These are phyloP conservation scores for Caenorhabditis afra DNA, from an alignment of 2,888 invertebrate genomes.

Conservation along the genomic window DNA sequence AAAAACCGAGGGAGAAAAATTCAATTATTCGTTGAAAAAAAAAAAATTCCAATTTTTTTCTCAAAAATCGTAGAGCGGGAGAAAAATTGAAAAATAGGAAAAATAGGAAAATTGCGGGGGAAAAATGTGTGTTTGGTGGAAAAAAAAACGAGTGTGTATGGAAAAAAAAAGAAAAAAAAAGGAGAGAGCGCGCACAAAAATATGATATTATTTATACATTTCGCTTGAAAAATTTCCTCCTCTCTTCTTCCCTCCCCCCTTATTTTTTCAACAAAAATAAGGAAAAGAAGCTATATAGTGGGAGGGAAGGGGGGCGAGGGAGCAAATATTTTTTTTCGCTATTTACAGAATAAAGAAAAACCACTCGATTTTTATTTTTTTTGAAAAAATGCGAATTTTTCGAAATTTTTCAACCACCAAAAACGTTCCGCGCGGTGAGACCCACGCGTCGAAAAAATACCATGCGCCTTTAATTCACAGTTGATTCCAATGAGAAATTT, in stretches of 20 bases:
- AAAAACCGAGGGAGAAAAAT: slow-evolving; percentile 1
- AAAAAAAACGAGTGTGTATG: not conserved
- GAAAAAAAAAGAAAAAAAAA: not conserved
- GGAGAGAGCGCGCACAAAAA: slow-evolving; percentile 8
- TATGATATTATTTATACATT: slow-evolving; percentile 56
- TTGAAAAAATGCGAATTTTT: too few species aligned
- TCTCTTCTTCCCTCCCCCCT: not conserved
- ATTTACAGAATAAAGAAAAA: too few species aligned
- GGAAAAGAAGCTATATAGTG: slow-evolving; percentile 17
- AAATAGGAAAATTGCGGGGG: slow-evolving; percentile 1
- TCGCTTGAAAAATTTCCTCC: slow-evolving; percentile 40
- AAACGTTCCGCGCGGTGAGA: too few species aligned
- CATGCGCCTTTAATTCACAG: too few species aligned
- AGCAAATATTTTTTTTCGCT: not conserved
- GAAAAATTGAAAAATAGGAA: not conserved
- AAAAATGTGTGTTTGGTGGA: not conserved
- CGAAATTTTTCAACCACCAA: too few species aligned
- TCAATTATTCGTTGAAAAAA: not conserved
- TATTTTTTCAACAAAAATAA: slow-evolving; percentile 49
- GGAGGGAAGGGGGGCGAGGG: slow-evolving; percentile 6
- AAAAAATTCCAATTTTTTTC: slow-evolving; percentile 1
- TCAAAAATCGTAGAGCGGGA: not conserved
- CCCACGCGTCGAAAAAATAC: too few species aligned
- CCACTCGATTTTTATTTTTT: too few species aligned
- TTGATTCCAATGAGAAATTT: too few species aligned